These are phyloP conservation scores for Rhinolophus sinicus DNA, from an alignment of 2,113 vertebrate genomes.

Conservation along the genomic window DNA sequence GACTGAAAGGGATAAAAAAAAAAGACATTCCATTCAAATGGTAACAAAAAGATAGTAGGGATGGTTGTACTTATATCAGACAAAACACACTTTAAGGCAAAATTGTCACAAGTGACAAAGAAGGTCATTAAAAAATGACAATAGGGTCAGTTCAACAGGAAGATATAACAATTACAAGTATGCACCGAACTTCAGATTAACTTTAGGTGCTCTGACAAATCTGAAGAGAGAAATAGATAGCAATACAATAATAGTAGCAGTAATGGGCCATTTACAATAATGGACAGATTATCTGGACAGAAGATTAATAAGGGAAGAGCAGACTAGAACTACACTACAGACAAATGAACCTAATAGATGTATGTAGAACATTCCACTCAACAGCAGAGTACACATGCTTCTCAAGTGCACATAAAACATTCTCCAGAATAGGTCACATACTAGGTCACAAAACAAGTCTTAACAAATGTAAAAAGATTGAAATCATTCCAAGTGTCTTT, in stretches of 20 bases:
- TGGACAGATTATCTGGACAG: background rate
- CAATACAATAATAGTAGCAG: background rate
- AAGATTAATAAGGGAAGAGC: background rate
- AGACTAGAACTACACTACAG: background rate
- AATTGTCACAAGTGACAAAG: background rate
- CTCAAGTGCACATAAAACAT: background rate
- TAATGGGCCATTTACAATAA: background rate
- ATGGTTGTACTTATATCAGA: background rate
- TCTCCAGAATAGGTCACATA: background rate
- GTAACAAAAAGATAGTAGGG: background rate
- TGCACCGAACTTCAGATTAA: background rate
- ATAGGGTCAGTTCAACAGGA: background rate
- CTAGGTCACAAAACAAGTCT: background rate
- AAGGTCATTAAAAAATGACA: background rate
- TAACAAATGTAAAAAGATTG: background rate
- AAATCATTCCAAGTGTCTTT: background rate
- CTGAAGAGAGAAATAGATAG: background rate
- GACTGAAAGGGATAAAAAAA: background rate
- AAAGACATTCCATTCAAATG: background rate
- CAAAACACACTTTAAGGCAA: background rate
- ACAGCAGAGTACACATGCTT: background rate
- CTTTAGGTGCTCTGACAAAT: background rate
- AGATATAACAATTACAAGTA: background rate
- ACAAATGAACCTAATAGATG: background rate
- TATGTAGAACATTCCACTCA: background rate